phyloP scores from a whole-genome alignment of 2,797 vertebrate genomes.

The Molossus molossus region DNA sequence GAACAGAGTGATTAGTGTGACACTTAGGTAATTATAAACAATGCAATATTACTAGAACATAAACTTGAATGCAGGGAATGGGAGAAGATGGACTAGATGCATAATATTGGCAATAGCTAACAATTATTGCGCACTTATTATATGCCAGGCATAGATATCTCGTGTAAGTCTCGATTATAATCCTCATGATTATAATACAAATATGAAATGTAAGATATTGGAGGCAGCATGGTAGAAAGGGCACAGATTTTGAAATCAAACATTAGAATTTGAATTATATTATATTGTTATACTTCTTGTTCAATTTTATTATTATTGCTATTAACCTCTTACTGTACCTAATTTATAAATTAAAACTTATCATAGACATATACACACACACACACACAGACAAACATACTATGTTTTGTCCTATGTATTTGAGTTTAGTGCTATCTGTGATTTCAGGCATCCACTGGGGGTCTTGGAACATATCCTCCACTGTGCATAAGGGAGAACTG shows the following conservation, averaged over 20 bases:
- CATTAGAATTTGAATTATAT: background rate
- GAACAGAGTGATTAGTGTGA: slow-evolving; percentile 63
- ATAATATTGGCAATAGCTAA: slow-evolving; percentile 52
- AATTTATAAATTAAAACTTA: background rate
- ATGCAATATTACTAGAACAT: slow-evolving; percentile 43
- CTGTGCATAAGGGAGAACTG: background rate
- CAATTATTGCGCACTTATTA: slow-evolving; percentile 54
- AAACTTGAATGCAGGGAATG: slow-evolving; percentile 56
- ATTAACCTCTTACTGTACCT: background rate
- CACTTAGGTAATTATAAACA: slow-evolving; percentile 32
- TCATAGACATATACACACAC: background rate
- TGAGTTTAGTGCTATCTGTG: background rate
- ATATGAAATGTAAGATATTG: slow-evolving; percentile 18
- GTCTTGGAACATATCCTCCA: background rate
- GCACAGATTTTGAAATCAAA: slow-evolving; percentile 16
- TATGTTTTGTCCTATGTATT: too few relatives aligned
- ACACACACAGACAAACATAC: too few relatives aligned
- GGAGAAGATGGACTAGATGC: slow-evolving; percentile 35
- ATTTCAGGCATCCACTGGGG: background rate
- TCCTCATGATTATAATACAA: slow-evolving; percentile 42
- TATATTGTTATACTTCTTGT: background rate
- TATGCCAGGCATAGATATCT: background rate
- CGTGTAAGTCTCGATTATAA: slow-evolving; percentile 51
- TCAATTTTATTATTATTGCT: background rate
- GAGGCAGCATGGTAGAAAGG: background rate